Evolutionary conservation across 2,797 vertebrate species (phyloP).

Genomic region (Arnoldichthys spilopterus): DNA sequence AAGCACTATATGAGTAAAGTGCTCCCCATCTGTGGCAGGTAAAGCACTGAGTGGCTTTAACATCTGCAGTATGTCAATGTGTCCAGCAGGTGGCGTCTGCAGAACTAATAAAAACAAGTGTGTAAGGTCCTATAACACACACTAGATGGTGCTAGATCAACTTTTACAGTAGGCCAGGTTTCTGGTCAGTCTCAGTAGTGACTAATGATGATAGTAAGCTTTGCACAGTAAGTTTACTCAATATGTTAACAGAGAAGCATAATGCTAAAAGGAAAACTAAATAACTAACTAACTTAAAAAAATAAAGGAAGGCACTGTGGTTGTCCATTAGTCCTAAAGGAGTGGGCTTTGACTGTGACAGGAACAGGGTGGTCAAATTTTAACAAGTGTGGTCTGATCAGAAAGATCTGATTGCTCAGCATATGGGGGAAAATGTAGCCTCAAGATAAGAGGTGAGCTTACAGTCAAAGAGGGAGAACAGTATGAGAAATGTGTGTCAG

Average conservation of each 20-base stretch:
- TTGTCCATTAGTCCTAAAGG: slow-evolving; percentile 1
- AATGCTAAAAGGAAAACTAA: too few relatives aligned
- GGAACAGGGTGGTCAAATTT: neutral
- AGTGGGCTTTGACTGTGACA: too few relatives aligned
- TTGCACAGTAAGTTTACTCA: too few relatives aligned
- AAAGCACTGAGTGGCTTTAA: slow-evolving; percentile 1
- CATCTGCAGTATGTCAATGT: slow-evolving; percentile 53
- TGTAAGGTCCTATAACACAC: slow-evolving; percentile 64
- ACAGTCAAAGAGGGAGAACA: slow-evolving; percentile 8
- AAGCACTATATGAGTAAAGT: neutral
- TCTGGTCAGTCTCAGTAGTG: neutral
- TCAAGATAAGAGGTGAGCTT: slow-evolving; percentile 10
- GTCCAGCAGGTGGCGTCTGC: slow-evolving; percentile 73
- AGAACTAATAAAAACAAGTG: slow-evolving; percentile 18
- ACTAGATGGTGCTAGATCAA: slow-evolving; percentile 74
- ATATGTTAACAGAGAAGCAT: too few relatives aligned
- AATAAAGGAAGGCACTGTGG: neutral
- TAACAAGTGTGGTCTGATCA: slow-evolving; percentile 49
- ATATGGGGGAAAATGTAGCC: neutral
- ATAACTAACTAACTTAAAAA: neutral
- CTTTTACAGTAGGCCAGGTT: neutral
- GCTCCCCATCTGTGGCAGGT: slow-evolving; percentile 34
- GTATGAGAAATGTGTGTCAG: neutral
- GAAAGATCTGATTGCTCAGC: slow-evolving; percentile 67
- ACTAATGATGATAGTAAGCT: too few relatives aligned